A percentile compares a stretch with the other conserved stretches of the same genome.
These are phyloP conservation scores for Heliconius nattereri DNA, from an alignment of 1,140 invertebrate species.

Conservation along the genomic window DNA sequence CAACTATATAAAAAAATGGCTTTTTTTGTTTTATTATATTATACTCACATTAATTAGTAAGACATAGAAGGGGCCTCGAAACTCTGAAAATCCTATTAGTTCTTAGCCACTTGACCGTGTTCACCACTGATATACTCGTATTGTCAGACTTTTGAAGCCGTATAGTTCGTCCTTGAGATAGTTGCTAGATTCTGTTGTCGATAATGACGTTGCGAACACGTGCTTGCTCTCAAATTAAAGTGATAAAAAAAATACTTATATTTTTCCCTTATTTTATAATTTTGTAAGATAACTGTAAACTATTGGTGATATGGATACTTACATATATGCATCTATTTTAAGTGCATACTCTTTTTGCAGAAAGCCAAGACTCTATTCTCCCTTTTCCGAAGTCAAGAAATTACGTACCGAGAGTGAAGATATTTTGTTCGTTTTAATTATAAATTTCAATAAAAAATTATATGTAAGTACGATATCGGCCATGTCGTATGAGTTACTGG, in stretches of 20 bases:
- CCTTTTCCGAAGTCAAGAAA: too few relatives aligned
- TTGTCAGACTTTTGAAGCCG: slow-evolving; percentile 29
- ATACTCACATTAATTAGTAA: not conserved
- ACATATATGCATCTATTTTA: too few relatives aligned
- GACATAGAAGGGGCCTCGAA: slow-evolving; percentile 1
- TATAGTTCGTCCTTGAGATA: slow-evolving; percentile 16
- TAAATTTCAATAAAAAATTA: too few relatives aligned
- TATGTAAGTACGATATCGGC: too few relatives aligned
- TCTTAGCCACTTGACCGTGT: slow-evolving; percentile 21
- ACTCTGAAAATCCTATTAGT: slow-evolving; percentile 21
- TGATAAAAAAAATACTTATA: not conserved
- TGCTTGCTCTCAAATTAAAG: not conserved
- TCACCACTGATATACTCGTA: slow-evolving; percentile 15
- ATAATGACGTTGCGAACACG: not conserved
- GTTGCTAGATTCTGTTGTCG: not conserved
- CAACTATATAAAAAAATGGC: not conserved
- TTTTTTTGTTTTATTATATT: not conserved
- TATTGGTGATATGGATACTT: too few relatives aligned
- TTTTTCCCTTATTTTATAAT: not conserved
- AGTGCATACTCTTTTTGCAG: too few relatives aligned
- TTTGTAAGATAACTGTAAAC: too few relatives aligned
- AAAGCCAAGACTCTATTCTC: too few relatives aligned
- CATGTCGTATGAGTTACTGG: too few relatives aligned
- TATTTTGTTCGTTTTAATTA: too few relatives aligned
- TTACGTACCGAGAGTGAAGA: too few relatives aligned